Base-by-base conservation (phyloP, 2,888 invertebrate genomes). In the Hyposoter dolosus region DNA sequence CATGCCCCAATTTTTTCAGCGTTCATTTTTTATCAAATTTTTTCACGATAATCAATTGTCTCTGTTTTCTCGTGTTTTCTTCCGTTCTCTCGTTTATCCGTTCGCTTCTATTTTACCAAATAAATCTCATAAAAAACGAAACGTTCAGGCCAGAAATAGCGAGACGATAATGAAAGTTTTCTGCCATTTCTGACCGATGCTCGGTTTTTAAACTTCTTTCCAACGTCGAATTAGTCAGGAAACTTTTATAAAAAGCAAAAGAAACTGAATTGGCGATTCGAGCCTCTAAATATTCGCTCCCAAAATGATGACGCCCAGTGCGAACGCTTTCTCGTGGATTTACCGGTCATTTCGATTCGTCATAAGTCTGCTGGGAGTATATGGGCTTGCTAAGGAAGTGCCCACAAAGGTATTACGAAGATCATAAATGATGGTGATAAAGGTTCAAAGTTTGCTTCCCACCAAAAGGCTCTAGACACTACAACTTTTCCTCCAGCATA, bases 41-140 rank as follows among this genome's bases (percentile, higher is more conserved):
- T 40, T 56, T 56, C 28, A n/a, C 45, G 53, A 56, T 56, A 81
- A 78, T 69, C 68, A 78, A 66, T 81, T 32, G 50, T 65, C 9
- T 35, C 66, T 65, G 47, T 0, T 47, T 28, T 66, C 50, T 15
- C n/a, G 19, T n/a, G 17, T n/a, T 50, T n/a, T 50, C 23, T 53
- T 12, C 35, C 53, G 19, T 1, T 43, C 5, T 10, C 5, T 23
- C 65, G n/a, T 66, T 66, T 66, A 66, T 60, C 60, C 28, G n/a
- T 40, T n/a, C 35, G 40, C 40, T 17, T 65, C 56, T 23, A 23
- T 60, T 1, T 60, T 6, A 15, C 19, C 43, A 50, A 9, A 45
- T 69, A 28, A 47, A 40, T 40, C 43, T 9, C 32, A 23, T 17
- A 71, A 50, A 50, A 71, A 50, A 32, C 9, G 5, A 69, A 69